Evolutionary conservation across 2,797 vertebrate genomes (phyloP).

Genomic region (Eulemur mongoz): DNA sequence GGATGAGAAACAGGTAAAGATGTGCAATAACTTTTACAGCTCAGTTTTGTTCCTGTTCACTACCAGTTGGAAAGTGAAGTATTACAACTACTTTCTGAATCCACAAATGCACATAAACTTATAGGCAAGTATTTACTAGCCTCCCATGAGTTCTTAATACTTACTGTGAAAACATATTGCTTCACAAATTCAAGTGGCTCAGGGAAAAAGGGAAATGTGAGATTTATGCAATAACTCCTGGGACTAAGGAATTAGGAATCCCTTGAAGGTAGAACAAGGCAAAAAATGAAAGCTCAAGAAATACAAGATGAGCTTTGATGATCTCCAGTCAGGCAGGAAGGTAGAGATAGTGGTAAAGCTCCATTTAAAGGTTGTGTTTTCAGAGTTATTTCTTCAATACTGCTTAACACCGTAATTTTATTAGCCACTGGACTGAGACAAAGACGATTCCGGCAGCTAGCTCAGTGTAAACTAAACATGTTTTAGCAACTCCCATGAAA

Average conservation of each 20-base stretch:
- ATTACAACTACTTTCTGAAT: neutral
- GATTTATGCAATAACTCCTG: neutral
- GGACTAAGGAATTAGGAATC: neutral
- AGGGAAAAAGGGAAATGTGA: neutral
- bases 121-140: neutral
- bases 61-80: neutral
- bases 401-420: slow-evolving; percentile 70
- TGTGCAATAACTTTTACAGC: neutral
- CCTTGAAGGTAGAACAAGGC: neutral
- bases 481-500: slow-evolving; percentile 55
- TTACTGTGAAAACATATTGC: neutral
- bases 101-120: neutral
- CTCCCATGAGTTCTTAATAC: neutral
- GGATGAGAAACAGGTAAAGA: neutral
- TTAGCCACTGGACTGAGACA: slow-evolving; percentile 69
- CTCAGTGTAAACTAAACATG: slow-evolving; percentile 52
- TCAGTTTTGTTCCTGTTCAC: neutral
- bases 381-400: slow-evolving; percentile 63
- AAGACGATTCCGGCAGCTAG: slow-evolving; percentile 43
- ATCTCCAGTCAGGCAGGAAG: slow-evolving; percentile 11
- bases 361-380: slow-evolving; percentile 51
- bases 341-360: neutral
- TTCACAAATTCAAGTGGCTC: neutral
- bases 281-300: neutral
- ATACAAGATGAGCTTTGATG: neutral